phyloP scores from a whole-genome alignment of 2,113 vertebrate genomes.

The Atrichornis clamosus region DNA sequence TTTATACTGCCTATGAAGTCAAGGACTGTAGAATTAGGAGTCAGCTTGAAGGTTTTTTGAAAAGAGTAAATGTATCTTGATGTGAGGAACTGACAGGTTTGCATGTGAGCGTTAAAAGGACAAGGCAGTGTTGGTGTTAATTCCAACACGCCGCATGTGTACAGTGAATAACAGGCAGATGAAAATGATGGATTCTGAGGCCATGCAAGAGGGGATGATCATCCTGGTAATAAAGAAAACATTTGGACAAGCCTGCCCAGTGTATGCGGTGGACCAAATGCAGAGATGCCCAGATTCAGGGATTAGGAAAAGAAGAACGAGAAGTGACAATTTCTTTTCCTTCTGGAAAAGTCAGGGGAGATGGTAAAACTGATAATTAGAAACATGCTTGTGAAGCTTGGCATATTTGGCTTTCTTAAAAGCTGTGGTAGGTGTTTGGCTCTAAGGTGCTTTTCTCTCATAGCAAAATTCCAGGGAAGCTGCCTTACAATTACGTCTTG shows the following conservation, averaged over 20 bases:
- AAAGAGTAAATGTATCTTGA: slow-evolving; percentile 20
- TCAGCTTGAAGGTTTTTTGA: neutral
- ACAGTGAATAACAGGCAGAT: neutral
- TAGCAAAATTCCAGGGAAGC: neutral
- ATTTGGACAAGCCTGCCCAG: neutral
- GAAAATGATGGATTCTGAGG: neutral
- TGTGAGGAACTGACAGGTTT: neutral
- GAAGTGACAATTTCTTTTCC: neutral
- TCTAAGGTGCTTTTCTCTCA: neutral
- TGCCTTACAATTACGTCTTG: neutral
- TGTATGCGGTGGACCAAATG: neutral
- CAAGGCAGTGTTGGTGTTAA: neutral
- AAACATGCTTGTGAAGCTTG: neutral
- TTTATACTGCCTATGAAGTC: slow-evolving; percentile 36
- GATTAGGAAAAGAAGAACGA: neutral
- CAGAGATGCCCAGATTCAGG: neutral
- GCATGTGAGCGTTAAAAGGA: neutral
- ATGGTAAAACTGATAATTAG: neutral
- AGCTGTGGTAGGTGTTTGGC: neutral
- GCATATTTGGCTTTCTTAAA: neutral
- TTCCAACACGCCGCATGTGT: neutral
- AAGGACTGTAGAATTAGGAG: slow-evolving; percentile 1
- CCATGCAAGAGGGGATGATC: neutral
- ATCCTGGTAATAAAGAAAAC: neutral
- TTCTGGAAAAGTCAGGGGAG: neutral